These are phyloP conservation scores for Astyanax mexicanus DNA, from an alignment of 2,797 vertebrate species.

Conservation along the genomic window DNA sequence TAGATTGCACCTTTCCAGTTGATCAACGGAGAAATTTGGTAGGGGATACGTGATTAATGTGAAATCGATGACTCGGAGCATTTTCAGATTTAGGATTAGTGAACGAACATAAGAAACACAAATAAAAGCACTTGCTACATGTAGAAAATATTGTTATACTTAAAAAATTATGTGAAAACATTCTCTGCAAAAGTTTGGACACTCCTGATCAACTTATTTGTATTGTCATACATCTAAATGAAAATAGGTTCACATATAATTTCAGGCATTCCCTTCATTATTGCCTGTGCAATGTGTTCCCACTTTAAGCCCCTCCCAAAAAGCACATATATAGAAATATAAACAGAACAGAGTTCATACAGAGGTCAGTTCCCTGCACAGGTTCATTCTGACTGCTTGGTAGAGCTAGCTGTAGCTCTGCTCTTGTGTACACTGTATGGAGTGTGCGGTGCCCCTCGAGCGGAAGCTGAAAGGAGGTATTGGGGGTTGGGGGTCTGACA, in stretches of 20 bases:
- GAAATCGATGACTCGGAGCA: conserved; percentile 4
- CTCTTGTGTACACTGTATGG: no score
- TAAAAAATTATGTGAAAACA: no score
- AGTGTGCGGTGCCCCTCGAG: conserved; percentile 39
- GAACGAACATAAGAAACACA: neutral
- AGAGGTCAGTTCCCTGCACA: conserved; percentile 16
- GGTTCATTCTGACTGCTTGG: conserved; percentile 8
- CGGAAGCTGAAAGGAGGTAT: conserved; percentile 57
- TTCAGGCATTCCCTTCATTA: no score
- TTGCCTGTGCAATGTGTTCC: no score
- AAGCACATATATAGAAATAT: neutral
- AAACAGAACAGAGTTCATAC: conserved; percentile 19
- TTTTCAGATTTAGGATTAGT: conserved; percentile 19
- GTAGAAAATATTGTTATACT: no score
- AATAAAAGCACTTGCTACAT: neutral
- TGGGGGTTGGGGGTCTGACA: conserved; percentile 50
- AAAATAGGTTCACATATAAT: no score
- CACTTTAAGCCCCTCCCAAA: no score
- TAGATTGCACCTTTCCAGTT: conserved; percentile 21
- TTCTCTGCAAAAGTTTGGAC: no score
- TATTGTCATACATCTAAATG: no score
- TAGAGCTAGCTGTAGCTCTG: neutral
- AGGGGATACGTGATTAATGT: conserved; percentile 8
- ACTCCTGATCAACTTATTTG: no score
- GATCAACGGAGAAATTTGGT: conserved; percentile 25